These are phyloP conservation scores for Vidua chalybeata DNA, from an alignment of 2,113 vertebrate genomes.

Conservation along the genomic window DNA sequence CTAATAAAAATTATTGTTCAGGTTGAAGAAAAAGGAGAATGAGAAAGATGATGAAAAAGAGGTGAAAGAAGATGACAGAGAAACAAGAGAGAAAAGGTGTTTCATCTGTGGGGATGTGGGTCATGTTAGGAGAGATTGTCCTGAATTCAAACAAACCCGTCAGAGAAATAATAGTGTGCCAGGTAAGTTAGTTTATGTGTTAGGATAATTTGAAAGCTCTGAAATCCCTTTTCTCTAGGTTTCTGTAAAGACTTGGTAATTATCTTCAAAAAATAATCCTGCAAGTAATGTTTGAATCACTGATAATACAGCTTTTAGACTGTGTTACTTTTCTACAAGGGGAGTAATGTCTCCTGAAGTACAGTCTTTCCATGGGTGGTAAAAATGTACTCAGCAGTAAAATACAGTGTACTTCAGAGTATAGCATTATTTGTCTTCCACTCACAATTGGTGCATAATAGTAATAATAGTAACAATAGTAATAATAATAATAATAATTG, in stretches of 20 bases:
- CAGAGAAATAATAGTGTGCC: slow-evolving; percentile 82
- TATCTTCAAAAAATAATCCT: background rate
- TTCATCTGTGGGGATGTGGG: slow-evolving; percentile 96
- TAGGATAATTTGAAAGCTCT: background rate
- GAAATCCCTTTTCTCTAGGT: background rate
- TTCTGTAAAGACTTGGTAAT: background rate
- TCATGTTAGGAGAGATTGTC: slow-evolving; percentile 94
- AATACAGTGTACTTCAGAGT: background rate
- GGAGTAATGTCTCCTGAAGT: background rate
- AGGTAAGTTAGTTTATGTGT: slow-evolving; percentile 57
- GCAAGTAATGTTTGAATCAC: background rate
- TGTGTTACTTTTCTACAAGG: background rate
- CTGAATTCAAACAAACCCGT: slow-evolving; percentile 90
- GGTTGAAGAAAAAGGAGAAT: slow-evolving; percentile 96
- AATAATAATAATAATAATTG: background rate
- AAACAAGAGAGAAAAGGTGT: slow-evolving; percentile 91
- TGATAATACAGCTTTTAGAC: background rate
- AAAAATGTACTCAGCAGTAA: background rate
- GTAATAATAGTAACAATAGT: background rate
- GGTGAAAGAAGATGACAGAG: slow-evolving; percentile 89
- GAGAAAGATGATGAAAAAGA: slow-evolving; percentile 91
- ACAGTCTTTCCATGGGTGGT: background rate
- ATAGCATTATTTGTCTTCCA: background rate
- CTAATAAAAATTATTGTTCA: slow-evolving; percentile 67
- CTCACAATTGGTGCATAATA: background rate